Conservation (phyloP, 2,113 vertebrate species). For the Pygoscelis adeliae region DNA sequence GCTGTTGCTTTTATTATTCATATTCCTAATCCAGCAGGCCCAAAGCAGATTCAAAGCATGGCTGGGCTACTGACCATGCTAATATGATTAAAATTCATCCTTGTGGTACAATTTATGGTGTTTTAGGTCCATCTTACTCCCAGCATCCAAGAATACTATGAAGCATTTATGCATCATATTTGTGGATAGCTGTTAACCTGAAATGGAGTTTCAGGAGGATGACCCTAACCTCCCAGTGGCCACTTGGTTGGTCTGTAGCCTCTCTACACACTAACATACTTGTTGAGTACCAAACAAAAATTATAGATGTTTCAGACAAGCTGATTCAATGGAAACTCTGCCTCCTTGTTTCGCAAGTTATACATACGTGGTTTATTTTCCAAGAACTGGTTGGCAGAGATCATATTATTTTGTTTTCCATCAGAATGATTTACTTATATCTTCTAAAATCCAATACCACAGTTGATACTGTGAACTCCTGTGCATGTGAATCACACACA, state of each 20-base stretch:
- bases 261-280: not conserved
- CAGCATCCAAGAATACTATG: not conserved
- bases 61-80: not conserved
- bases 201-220: not conserved
- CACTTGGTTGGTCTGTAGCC: not conserved
- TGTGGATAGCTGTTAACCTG: not conserved
- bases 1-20: not conserved
- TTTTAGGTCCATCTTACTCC: not conserved
- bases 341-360: not conserved
- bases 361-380: not conserved
- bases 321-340: not conserved
- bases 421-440: not conserved
- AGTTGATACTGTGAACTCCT: not conserved
- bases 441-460: not conserved
- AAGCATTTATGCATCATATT: not conserved
- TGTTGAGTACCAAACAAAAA: not conserved
- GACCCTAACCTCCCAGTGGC: accelerated
- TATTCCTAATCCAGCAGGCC: not conserved
- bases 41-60: not conserved
- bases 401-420: not conserved
- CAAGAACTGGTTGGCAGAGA: not conserved
- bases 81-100: not conserved
- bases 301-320: not conserved
- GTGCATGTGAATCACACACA: not conserved
- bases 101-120: not conserved